Percentiles rank a stretch among this genome's conserved stretches.
These are phyloP conservation scores for Platyscapa corneri DNA, from an alignment of 1,140 invertebrate species.

Conservation along the genomic window DNA sequence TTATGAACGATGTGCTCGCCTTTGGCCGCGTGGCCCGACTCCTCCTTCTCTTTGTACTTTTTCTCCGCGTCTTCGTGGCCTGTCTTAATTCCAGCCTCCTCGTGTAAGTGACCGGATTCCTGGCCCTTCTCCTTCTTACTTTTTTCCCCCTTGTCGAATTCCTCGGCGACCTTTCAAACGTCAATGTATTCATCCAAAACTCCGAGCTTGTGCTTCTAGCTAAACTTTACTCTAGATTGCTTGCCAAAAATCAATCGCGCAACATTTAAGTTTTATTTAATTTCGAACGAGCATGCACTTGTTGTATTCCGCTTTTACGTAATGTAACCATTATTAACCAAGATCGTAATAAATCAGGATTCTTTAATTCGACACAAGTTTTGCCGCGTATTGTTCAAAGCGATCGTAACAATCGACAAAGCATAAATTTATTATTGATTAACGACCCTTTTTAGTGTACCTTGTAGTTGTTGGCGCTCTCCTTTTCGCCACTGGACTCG, in stretches of 20 bases:
- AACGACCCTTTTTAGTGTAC: too few relatives aligned
- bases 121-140: slow-evolving; percentile 73
- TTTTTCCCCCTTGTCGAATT: slow-evolving; percentile 76
- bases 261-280: too few relatives aligned
- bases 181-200: neutral
- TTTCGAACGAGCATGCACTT: too few relatives aligned
- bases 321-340: too few relatives aligned
- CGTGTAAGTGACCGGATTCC: slow-evolving; percentile 75
- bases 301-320: too few relatives aligned
- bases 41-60: slow-evolving; percentile 72
- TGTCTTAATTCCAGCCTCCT: slow-evolving; percentile 73
- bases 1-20: slow-evolving; percentile 76
- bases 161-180: slow-evolving; percentile 62
- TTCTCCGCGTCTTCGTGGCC: slow-evolving; percentile 74
- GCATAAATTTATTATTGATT: too few relatives aligned
- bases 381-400: too few relatives aligned
- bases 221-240: too few relatives aligned
- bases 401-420: too few relatives aligned
- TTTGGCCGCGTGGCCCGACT: slow-evolving; percentile 72
- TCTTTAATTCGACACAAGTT: too few relatives aligned
- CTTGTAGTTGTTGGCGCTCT: slow-evolving; percentile 36
- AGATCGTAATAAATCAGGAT: too few relatives aligned
- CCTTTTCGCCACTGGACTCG: slow-evolving; percentile 8
- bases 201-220: neutral
- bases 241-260: too few relatives aligned